These are phyloP conservation scores for Echinometra lucunter DNA, from an alignment of 53 echinoderm and acorn worm genomes.

Conservation along the genomic window DNA sequence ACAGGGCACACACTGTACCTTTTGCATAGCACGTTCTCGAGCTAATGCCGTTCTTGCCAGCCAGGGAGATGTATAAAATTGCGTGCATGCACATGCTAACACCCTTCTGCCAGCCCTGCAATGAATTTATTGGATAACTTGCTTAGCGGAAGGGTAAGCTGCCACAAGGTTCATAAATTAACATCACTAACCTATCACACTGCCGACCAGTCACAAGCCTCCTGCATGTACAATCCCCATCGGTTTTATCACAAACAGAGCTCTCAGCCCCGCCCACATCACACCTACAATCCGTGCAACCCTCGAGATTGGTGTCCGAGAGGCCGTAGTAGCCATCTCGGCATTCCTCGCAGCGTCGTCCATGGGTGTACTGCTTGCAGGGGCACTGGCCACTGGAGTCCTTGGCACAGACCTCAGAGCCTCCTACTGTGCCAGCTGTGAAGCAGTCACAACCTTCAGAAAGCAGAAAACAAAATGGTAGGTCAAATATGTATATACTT, in stretches of 20 bases:
- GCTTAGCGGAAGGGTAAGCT: no score
- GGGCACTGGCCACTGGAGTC: slow-evolving; percentile 86
- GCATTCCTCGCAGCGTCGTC: slow-evolving; percentile 84
- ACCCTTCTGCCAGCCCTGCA: no score
- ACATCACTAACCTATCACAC: slow-evolving; percentile 79
- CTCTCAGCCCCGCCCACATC: slow-evolving; percentile 84
- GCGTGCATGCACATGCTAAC: no score
- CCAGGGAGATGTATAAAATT: no score
- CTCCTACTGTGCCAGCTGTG: slow-evolving; percentile 74
- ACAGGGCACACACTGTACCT: no score
- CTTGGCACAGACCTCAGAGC: slow-evolving; percentile 80
- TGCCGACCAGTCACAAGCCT: slow-evolving; percentile 75
- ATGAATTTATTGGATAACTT: no score
- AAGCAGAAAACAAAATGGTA: not conserved
- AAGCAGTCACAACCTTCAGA: slow-evolving; percentile 85
- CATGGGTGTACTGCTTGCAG: slow-evolving; percentile 79
- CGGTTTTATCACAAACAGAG: slow-evolving; percentile 70
- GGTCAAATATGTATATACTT: not conserved
- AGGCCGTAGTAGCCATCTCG: slow-evolving; percentile 84
- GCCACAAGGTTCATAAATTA: no score
- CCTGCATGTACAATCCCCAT: slow-evolving; percentile 82
- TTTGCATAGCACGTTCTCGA: no score
- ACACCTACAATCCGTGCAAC: slow-evolving; percentile 85
- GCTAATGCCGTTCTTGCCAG: no score
- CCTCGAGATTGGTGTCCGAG: slow-evolving; percentile 72